Base-by-base conservation (phyloP, 2,113 vertebrate species). In the Pitta sordida region DNA sequence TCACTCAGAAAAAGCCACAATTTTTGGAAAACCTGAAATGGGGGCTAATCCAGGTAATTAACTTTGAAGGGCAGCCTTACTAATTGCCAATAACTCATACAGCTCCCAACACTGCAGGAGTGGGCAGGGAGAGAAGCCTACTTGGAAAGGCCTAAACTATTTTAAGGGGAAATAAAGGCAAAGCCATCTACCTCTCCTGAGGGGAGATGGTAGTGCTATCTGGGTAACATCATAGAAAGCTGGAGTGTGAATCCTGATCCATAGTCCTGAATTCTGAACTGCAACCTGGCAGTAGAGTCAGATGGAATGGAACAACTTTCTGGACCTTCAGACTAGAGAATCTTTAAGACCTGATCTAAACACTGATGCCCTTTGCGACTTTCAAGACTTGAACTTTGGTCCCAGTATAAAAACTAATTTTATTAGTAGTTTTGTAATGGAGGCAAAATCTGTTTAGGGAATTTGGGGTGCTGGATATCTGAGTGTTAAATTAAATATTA, bases 341-440 rank as follows among this genome's bases (percentile, higher is more conserved):
- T 27, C 7, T 51, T 15, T 5, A 15, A 84, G 37, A 46, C 15
- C 22, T 49, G 49, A 60, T 14, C 23, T 77, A 36, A 11, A 22
- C 18, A 6, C 5, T 27, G 63, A 32, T 23, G 15, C 6, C 24
- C 21, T 44, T 43, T 2, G 1, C 53, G 59, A 19, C 32, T 58
- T 81, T 49, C 17, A 84, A 58, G 22, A 74, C 59, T 13, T 46
- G 24, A 82, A 75, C 32, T 70, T 81, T 2, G 3, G 5, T 78
- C 1, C 3, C 0, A 1, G 9, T 13, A 62, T 29, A 23, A 60
- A 81, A 78, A 70, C 6, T 7, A 19, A 32, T 51, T 67, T 59
- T 78, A 41, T 8, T 14, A 30, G 10, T 60, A 49, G 2, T 63
- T 79, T 30, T 68, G 53, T 30, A 83, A 44, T 4, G 7, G 22